phyloP scores from a whole-genome alignment of 2,888 invertebrate species.

The Encarsia formosa region DNA sequence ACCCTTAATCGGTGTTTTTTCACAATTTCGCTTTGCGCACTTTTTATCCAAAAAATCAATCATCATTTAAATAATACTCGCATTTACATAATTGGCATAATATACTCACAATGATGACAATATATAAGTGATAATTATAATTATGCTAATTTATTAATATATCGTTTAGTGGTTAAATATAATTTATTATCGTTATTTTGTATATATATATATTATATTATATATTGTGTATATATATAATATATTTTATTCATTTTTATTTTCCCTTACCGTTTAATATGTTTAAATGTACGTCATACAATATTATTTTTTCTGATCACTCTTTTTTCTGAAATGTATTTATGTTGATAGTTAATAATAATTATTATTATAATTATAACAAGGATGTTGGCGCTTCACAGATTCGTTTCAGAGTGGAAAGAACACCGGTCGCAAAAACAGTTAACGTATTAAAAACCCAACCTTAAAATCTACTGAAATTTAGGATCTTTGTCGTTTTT shows the following conservation, averaged over 20 bases:
- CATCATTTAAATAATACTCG: slow-evolving; percentile 37
- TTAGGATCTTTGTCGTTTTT: slow-evolving; percentile 25
- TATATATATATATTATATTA: slow-evolving; percentile 41
- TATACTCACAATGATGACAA: slow-evolving; percentile 38
- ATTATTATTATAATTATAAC: slow-evolving; percentile 33
- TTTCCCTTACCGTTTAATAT: slow-evolving; percentile 23
- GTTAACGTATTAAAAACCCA: slow-evolving; percentile 22
- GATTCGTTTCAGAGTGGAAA: slow-evolving; percentile 42
- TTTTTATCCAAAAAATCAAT: slow-evolving; percentile 13
- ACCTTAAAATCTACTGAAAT: slow-evolving; percentile 22
- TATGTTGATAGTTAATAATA: slow-evolving; percentile 29
- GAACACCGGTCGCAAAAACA: slow-evolving; percentile 34
- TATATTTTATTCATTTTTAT: slow-evolving; percentile 34
- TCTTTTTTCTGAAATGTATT: slow-evolving; percentile 34
- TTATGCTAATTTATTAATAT: slow-evolving; percentile 17
- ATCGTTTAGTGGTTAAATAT: slow-evolving; percentile 37
- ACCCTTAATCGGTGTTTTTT: slow-evolving; percentile 21
- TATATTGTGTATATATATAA: slow-evolving; percentile 35
- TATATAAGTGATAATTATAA: slow-evolving; percentile 32
- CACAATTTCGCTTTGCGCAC: slow-evolving; percentile 19
- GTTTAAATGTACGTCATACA: slow-evolving; percentile 32
- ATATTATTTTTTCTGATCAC: slow-evolving; percentile 21
- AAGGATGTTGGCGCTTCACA: slow-evolving; percentile 43
- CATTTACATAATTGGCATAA: slow-evolving; percentile 43
- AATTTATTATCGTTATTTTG: slow-evolving; percentile 41